A percentile compares a stretch with the other conserved stretches of the same genome.
Evolutionary conservation across 1,140 invertebrate genomes (phyloP).

Genomic region (Plectrocnemia conspersa): DNA sequence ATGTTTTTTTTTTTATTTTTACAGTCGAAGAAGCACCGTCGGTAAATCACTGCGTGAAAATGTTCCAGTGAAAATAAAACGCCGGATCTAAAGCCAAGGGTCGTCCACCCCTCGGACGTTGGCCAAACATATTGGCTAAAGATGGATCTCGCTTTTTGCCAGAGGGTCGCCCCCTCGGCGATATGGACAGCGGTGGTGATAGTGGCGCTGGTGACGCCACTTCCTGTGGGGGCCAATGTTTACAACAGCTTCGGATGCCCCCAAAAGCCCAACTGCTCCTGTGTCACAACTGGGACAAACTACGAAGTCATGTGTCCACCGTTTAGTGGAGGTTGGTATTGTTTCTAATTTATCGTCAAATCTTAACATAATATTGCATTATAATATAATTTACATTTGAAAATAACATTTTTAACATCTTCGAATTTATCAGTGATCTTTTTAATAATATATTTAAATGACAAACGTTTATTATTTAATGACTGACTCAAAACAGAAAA

Average conservation of each 20-base stretch:
- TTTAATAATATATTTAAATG: too few species aligned
- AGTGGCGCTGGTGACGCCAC: constrained; percentile 16
- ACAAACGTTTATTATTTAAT: too few species aligned
- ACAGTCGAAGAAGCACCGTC: background rate
- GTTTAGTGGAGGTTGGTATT: too few species aligned
- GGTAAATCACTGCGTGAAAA: constrained; percentile 7
- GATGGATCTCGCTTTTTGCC: constrained; percentile 9
- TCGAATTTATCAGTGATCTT: too few species aligned
- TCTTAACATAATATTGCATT: too few species aligned
- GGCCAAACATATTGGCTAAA: too few species aligned
- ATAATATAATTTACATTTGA: too few species aligned
- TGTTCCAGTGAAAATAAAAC: constrained; percentile 8
- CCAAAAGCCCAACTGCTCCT: constrained; percentile 26
- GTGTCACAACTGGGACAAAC: constrained; percentile 8
- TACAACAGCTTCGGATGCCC: constrained; percentile 24
- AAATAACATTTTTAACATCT: too few species aligned
- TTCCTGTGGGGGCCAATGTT: constrained; percentile 9
- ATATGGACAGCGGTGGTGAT: constrained; percentile 14
- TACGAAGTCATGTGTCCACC: constrained; percentile 22
- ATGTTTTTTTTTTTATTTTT: too few species aligned
- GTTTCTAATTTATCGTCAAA: too few species aligned
- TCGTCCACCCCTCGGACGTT: background rate
- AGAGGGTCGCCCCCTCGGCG: background rate
- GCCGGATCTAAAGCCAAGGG: constrained; percentile 10
- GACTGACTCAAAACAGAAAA: too few species aligned